A percentile compares a stretch with the other conserved stretches of the same genome.
Conservation (phyloP, 2,888 invertebrate species). For the Anaspis maculata region DNA sequence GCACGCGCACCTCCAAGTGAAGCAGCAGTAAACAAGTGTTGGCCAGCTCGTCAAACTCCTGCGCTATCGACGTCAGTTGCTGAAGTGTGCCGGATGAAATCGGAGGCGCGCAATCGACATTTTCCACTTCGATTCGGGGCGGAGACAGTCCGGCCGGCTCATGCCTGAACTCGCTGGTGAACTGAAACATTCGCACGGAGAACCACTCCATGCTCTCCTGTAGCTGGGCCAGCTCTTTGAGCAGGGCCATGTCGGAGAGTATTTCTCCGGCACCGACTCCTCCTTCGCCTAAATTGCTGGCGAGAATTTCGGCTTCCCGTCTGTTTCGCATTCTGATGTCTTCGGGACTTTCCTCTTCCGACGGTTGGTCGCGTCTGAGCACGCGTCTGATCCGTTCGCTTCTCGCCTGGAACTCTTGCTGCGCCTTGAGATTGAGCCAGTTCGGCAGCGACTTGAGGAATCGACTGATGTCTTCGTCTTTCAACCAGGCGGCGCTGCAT, state of each 20-base stretch:
- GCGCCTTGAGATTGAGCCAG: conserved; percentile 59
- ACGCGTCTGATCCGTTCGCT: conserved; percentile 34
- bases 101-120: conserved; percentile 30
- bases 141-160: conserved; percentile 40
- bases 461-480: conserved; percentile 90
- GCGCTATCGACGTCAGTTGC: conserved; percentile 60
- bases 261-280: conserved; percentile 79
- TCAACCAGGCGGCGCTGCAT: conserved; percentile 81
- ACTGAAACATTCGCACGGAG: conserved; percentile 55
- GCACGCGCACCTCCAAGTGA: conserved; percentile 89
- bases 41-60: conserved; percentile 80
- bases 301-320: conserved; percentile 88
- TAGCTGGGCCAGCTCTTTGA: conserved; percentile 78
- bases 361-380: conserved; percentile 45
- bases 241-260: conserved; percentile 70
- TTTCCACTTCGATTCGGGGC: conserved; percentile 35
- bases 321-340: conserved; percentile 71
- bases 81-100: conserved; percentile 53
- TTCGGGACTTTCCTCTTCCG: conserved; percentile 69
- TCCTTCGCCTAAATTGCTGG: conserved; percentile 79
- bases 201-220: conserved; percentile 93
- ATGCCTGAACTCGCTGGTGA: conserved; percentile 49
- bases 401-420: conserved; percentile 39
- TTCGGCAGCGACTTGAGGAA: conserved; percentile 85
- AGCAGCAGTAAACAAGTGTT: conserved; percentile 85